These are phyloP conservation scores for Myxocyprinus asiaticus DNA, from an alignment of 2,113 vertebrate genomes.

Conservation along the genomic window DNA sequence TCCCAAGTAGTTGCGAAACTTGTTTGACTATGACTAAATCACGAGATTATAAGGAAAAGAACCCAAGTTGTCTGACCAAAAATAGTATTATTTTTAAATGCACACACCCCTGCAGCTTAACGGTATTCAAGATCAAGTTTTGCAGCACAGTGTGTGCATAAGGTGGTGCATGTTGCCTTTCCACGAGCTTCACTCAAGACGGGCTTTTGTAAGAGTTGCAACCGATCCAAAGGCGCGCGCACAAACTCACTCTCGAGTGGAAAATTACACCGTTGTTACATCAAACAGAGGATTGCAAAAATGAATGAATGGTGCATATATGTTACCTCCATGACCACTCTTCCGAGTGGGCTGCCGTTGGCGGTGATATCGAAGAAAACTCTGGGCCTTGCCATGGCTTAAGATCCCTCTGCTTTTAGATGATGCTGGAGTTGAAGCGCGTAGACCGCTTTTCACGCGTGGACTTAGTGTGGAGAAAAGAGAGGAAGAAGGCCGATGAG, in stretches of 20 bases:
- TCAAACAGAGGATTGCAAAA: neutral
- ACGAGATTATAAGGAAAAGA: too few relatives aligned
- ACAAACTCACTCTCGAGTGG: neutral
- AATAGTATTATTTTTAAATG: too few relatives aligned
- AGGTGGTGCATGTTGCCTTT: too few relatives aligned
- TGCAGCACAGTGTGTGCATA: too few relatives aligned
- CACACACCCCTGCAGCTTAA: too few relatives aligned
- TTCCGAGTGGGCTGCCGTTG: neutral
- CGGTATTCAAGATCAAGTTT: too few relatives aligned
- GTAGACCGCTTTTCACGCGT: neutral
- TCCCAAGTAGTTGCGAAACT: too few relatives aligned
- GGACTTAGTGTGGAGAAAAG: constrained; percentile 42
- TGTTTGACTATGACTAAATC: too few relatives aligned
- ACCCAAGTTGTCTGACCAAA: too few relatives aligned
- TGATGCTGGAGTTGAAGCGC: neutral
- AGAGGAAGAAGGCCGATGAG: neutral
- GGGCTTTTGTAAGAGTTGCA: too few relatives aligned
- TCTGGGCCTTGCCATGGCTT: constrained; percentile 63
- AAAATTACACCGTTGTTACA: constrained; percentile 15
- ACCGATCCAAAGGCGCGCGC: too few relatives aligned
- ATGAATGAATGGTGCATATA: neutral
- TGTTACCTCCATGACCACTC: constrained; percentile 79
- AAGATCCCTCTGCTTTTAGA: neutral
- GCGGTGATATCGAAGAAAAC: constrained; percentile 77
- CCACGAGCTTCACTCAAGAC: too few relatives aligned